A percentile compares a stretch with the other conserved stretches of the same genome.
Conservation (phyloP, 2,888 invertebrate species). For the Noctua pronuba region DNA sequence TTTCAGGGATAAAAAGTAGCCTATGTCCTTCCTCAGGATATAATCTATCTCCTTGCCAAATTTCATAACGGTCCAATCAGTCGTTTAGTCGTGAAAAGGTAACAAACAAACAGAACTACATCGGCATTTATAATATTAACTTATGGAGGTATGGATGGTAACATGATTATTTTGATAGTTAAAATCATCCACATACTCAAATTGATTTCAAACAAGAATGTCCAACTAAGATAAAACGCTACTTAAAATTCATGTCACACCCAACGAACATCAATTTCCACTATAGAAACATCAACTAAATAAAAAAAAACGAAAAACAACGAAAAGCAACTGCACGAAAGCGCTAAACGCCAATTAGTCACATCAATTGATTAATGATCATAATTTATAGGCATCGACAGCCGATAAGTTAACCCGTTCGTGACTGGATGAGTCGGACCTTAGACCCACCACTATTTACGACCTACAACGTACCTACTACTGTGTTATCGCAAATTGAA, state of each 20-base stretch:
- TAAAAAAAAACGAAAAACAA: constrained; percentile 45
- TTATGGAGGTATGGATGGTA: background rate
- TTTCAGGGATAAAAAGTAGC: background rate
- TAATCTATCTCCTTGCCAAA: background rate
- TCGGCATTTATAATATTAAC: no score
- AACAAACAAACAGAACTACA: background rate
- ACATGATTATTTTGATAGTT: background rate
- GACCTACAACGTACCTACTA: constrained; percentile 71
- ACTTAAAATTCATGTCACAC: constrained; percentile 31
- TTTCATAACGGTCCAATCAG: background rate
- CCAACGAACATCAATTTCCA: constrained; percentile 31
- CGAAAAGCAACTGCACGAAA: constrained; percentile 30
- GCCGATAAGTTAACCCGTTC: constrained; percentile 60
- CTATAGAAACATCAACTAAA: constrained; percentile 32
- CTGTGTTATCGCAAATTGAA: constrained; percentile 78
- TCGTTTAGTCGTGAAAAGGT: background rate
- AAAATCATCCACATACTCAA: background rate
- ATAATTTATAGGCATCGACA: constrained; percentile 59
- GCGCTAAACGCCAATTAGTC: constrained; percentile 61
- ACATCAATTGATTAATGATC: constrained; percentile 63
- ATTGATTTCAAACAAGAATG: constrained; percentile 19
- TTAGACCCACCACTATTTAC: constrained; percentile 69
- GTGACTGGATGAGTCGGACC: constrained; percentile 66
- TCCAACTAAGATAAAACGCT: constrained; percentile 14
- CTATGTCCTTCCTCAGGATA: background rate